These are phyloP conservation scores for Thalassoma bifasciatum DNA, from an alignment of 2,113 vertebrate species.

Conservation along the genomic window DNA sequence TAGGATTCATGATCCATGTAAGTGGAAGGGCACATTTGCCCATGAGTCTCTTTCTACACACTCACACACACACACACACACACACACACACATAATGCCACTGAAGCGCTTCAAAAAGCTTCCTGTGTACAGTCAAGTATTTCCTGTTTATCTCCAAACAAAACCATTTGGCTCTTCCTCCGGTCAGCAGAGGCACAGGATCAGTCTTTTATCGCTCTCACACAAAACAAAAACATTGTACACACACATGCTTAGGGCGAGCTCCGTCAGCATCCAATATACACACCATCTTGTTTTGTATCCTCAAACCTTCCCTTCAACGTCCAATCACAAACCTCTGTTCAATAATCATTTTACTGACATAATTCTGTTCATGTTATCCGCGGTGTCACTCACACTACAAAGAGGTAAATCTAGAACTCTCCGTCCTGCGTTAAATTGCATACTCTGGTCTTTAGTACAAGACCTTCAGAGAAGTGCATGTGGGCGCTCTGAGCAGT, in stretches of 20 bases:
- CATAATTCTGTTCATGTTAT: conserved; percentile 11
- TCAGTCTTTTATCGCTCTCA: conserved; percentile 9
- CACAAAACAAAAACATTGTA: neutral
- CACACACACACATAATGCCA: conserved; percentile 25
- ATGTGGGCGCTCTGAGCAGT: conserved; percentile 34
- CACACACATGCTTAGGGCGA: neutral
- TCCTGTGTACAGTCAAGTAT: conserved; percentile 62
- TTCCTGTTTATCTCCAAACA: conserved; percentile 62
- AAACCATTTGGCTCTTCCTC: conserved; percentile 33
- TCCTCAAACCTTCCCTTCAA: neutral
- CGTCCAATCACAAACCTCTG: neutral
- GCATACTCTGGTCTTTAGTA: conserved; percentile 41
- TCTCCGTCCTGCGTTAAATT: conserved; percentile 31
- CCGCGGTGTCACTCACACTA: conserved; percentile 10
- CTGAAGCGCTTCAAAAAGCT: conserved; percentile 38
- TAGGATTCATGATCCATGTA: conserved; percentile 26
- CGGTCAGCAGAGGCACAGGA: conserved; percentile 18
- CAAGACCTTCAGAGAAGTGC: conserved; percentile 40
- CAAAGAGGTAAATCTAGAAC: conserved; percentile 43
- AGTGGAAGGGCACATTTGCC: conserved; percentile 13
- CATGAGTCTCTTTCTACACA: conserved; percentile 1
- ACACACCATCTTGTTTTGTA: neutral
- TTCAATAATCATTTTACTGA: neutral
- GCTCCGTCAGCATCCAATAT: conserved; percentile 10
- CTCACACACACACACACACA: no score